Base-by-base conservation (phyloP, 2,888 invertebrate genomes). In the Mylabris sibirica region DNA sequence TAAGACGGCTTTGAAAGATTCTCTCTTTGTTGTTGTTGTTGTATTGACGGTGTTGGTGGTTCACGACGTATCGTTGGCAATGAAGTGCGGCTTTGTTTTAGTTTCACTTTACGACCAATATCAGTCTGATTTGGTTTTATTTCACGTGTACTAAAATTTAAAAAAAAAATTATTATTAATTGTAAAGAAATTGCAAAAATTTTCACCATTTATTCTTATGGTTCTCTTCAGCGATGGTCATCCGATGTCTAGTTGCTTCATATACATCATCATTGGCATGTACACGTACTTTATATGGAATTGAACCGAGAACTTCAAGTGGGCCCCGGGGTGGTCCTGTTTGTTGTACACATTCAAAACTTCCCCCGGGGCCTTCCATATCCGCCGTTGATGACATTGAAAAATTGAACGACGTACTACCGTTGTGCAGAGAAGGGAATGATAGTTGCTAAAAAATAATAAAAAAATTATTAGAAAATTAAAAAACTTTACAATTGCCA, bases 241-340 rank as follows among this genome's bases (percentile, higher is more conserved):
- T 96, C 81, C 95, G 92, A 84, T 94, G 92, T 86, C 93, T 90
- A 77, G 98, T 98, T 79, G 93, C 92, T 86, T 95, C 95, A 87
- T 97, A 98, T 70, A 96, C 94, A 88, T 98, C 97, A 83, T 97
- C 97, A 82, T 96, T 97, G 80, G 98, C 98, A 84, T 94, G 94
- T 78, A 98, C 93, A 75, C 95, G 92, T 90, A 98, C 93, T 84
- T 94, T 94, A 84, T 92, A 90, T 79, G 93, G 92, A 86, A 98
- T 88, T 76, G 93, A 89, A 77, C 97, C 98, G 86, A 96, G 90
- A 79, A 92, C 91, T 86, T 93, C 93, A 85, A 96, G 87, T 74
- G 90, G 90, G 68, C 83, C 82, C 66, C 83, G 75, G 61, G 82
- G 82, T 20, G 82, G 83, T 83, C 89, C 78, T 87, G 87, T 80